These are phyloP conservation scores for Bibio marci DNA, from an alignment of 2,888 invertebrate species.

Conservation along the genomic window DNA sequence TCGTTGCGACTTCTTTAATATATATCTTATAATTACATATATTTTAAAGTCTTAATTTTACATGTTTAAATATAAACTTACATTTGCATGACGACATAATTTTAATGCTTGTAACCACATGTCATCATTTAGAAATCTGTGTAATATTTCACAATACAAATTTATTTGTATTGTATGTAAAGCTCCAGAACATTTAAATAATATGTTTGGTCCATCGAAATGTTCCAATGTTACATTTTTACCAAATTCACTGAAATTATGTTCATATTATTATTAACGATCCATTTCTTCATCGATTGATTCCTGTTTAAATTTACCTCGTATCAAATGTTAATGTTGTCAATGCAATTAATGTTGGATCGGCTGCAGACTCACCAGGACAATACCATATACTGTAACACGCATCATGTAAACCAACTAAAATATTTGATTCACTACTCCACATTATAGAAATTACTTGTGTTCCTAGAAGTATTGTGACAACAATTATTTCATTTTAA, in stretches of 20 bases:
- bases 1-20: too few species aligned
- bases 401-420: slow-evolving; percentile 62
- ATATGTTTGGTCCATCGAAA: slow-evolving; percentile 70
- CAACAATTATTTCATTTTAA: too few species aligned
- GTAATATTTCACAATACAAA: slow-evolving; percentile 33
- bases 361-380: slow-evolving; percentile 53
- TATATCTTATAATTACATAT: too few species aligned
- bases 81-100: slow-evolving; percentile 39
- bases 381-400: slow-evolving; percentile 70
- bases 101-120: slow-evolving; percentile 75
- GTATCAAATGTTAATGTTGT: slow-evolving; percentile 38
- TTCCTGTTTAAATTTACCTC: too few species aligned
- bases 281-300: not conserved
- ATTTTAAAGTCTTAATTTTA: too few species aligned
- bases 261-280: not conserved
- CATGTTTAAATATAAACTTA: too few species aligned
- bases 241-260: slow-evolving; percentile 57
- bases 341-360: slow-evolving; percentile 46
- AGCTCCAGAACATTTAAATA: slow-evolving; percentile 77
- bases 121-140: slow-evolving; percentile 51
- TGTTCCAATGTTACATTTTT: slow-evolving; percentile 65
- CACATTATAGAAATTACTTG: slow-evolving; percentile 34
- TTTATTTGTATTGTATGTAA: slow-evolving; percentile 35
- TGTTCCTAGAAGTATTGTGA: slow-evolving; percentile 32
- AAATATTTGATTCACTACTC: slow-evolving; percentile 62